These are phyloP conservation scores for Halesus radiatus DNA, from an alignment of 1,140 invertebrate species.

Conservation along the genomic window DNA sequence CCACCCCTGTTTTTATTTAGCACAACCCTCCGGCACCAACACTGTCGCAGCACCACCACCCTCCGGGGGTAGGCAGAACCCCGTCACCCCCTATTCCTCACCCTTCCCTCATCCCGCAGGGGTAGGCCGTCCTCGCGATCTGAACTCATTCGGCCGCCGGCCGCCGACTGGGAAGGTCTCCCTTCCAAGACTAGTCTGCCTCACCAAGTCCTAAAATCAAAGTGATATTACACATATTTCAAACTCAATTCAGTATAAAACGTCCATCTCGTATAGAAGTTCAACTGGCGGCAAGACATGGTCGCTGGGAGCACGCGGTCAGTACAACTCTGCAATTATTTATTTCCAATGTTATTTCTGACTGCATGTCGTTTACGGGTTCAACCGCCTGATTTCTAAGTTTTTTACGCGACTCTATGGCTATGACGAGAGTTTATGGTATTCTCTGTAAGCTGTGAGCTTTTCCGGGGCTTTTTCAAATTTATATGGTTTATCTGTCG, in stretches of 20 bases:
- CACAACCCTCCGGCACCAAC: neutral
- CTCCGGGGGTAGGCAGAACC: neutral
- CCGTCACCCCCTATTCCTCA: neutral
- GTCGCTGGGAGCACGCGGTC: neutral
- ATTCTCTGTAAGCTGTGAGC: neutral
- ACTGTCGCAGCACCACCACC: neutral
- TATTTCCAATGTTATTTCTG: neutral
- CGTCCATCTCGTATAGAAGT: neutral
- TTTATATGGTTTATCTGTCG: neutral
- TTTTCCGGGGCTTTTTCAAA: neutral
- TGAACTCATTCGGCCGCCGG: slow-evolving; percentile 16
- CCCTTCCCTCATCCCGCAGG: neutral
- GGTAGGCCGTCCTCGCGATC: neutral
- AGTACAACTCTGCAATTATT: neutral
- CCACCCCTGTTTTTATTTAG: neutral
- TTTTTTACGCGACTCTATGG: no score
- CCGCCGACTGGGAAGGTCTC: slow-evolving; percentile 4
- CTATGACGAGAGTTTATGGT: neutral
- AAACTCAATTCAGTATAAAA: no score
- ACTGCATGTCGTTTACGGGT: neutral
- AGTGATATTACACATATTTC: neutral
- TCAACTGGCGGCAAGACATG: neutral
- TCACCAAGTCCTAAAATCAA: neutral
- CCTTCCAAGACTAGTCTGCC: neutral
- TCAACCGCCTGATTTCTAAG: no score